Evolutionary conservation across 2,113 vertebrate species (phyloP).

Genomic region (Saguinus imperator): DNA sequence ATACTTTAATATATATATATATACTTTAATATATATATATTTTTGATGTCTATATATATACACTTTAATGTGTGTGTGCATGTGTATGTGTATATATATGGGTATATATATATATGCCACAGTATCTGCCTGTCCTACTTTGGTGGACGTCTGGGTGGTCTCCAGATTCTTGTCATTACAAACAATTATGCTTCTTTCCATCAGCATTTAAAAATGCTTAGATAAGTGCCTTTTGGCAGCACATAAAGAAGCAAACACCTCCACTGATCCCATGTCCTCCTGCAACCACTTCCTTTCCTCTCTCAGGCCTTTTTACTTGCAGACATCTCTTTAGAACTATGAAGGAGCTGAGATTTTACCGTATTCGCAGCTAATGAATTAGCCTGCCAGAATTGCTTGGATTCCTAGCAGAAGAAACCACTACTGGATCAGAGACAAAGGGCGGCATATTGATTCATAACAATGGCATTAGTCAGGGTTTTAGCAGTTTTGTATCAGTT

Average conservation of each 20-base stretch:
- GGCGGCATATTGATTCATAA: not conserved
- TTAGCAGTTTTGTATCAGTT: not conserved
- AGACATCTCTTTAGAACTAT: not conserved
- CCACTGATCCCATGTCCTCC: not conserved
- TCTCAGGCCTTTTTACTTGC: not conserved
- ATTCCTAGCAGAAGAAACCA: not conserved
- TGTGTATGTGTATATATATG: too few species aligned
- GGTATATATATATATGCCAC: not conserved
- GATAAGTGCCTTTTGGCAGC: not conserved
- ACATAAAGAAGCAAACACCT: not conserved
- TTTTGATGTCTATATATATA: too few species aligned
- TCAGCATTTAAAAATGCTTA: not conserved
- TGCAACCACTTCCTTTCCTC: not conserved
- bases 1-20: too few species aligned
- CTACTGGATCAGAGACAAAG: not conserved
- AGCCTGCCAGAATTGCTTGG: not conserved
- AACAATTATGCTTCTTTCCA: not conserved
- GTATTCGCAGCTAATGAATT: not conserved
- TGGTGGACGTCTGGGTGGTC: not conserved
- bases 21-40: too few species aligned
- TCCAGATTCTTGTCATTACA: not conserved
- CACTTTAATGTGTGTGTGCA: too few species aligned
- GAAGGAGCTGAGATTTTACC: not conserved
- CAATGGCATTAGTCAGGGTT: not conserved
- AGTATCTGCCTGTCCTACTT: not conserved